Evolutionary conservation across 2,888 invertebrate genomes (phyloP).

Genomic region (Yponomeuta malinellus): DNA sequence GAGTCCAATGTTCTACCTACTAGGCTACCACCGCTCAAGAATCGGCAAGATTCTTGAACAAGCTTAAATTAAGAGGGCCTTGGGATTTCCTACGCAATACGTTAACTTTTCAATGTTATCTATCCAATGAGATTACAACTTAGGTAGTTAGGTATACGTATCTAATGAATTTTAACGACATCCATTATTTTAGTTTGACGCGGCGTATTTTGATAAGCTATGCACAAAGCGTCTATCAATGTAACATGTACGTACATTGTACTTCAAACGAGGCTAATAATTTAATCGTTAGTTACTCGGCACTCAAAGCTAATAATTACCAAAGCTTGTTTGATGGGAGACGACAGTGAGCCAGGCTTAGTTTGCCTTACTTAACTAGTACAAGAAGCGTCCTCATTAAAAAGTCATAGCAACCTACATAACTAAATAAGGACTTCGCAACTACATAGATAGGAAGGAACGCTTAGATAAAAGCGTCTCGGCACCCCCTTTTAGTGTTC

Average conservation of each 20-base stretch:
- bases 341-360: conserved; percentile 3
- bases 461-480: not conserved
- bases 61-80: not conserved
- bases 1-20: too few species aligned
- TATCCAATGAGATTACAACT: not conserved
- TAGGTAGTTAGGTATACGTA: not conserved
- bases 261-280: conserved; percentile 5
- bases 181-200: not conserved
- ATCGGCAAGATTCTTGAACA: not conserved
- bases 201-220: not conserved
- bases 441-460: not conserved
- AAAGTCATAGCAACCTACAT: not conserved
- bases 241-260: not conserved
- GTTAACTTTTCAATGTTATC: not conserved
- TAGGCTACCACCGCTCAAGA: too few species aligned
- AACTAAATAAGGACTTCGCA: not conserved
- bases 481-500: not conserved
- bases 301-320: conserved; percentile 4
- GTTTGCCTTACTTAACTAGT: conserved; percentile 4
- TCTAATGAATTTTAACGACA: too few species aligned
- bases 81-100: not conserved
- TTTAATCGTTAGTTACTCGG: conserved; percentile 10
- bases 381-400: conserved; percentile 1
- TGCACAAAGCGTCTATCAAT: conserved; percentile 5
- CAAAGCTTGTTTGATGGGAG: conserved; percentile 3